Base-by-base conservation (phyloP, 2,888 invertebrate species). In the Lithophane semibrunnea region DNA sequence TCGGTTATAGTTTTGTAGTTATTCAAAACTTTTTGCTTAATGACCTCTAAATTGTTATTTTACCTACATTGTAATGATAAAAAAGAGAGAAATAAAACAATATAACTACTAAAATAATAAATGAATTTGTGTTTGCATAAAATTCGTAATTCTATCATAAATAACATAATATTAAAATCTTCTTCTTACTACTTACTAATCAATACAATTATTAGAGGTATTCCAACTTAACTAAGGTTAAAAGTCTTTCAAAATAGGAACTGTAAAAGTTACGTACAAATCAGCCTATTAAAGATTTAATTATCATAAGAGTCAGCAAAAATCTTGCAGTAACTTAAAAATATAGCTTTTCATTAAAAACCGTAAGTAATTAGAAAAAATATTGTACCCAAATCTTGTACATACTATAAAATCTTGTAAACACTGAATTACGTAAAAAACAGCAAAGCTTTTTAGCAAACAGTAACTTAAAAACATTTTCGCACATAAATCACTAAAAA, bases 331-430 rank as follows among this genome's bases (percentile, higher is more conserved):
- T n/a, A 21, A 56, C 54, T 56, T 56, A 21, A 56, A 56, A 56
- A 56, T 56, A 56, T 56, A 4, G 54, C n/a, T 56, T 56, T 56
- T 56, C 49, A 49, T 13, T n/a, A 21, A 56, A 56, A 56, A 63
- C 18, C 61, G 61, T 42, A 63, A 63, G 61, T 63, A 63, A 63
- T 37, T 63, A 63, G 4, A 42, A 63, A 63, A 42, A 61, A 44
- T 63, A 63, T 63, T 42, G 37, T 63, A 42, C 42, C 42, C 42
- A 63, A 63, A 63, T 63, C 61, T 21, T 61, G 60, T 60, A 29
- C 29, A 16, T 60, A 37, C 60, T 60, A 60, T 60, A 60, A 60
- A 24, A 60, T 60, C 60, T 60, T 60, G 29, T 4, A 29, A 56
- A 60, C n/a, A 10, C 44, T 42, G 42, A 42, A 42, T 42, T 42